phyloP scores from a whole-genome alignment of 2,113 vertebrate species.

The Hiodon alosoides region DNA sequence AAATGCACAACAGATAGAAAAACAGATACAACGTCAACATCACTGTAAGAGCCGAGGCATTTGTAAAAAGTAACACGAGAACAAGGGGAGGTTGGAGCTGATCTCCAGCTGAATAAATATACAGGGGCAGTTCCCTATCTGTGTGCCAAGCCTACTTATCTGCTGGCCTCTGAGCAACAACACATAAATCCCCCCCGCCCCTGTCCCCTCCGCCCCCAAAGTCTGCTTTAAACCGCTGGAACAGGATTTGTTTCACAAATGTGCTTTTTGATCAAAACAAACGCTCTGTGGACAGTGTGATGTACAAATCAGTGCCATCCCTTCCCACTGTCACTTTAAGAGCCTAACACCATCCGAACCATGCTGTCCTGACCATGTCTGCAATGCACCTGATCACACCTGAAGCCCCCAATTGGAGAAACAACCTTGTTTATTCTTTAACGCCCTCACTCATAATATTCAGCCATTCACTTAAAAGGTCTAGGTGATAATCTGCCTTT shows the following conservation, averaged over 20 bases:
- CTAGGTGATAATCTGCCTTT: not conserved
- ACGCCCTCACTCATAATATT: not conserved
- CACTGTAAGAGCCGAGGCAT: not conserved
- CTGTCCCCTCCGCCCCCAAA: not conserved
- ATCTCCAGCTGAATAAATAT: slow-evolving; percentile 15
- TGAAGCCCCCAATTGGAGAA: too few relatives aligned
- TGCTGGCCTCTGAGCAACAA: not conserved
- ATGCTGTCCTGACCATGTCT: not conserved
- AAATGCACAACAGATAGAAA: not conserved
- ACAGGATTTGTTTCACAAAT: slow-evolving; percentile 43
- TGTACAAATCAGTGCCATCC: slow-evolving; percentile 10
- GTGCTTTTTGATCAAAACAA: slow-evolving; percentile 22
- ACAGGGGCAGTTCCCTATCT: not conserved
- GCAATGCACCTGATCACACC: not conserved
- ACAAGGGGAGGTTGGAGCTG: not conserved
- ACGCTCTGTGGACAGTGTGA: slow-evolving; percentile 12
- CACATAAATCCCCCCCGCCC: not conserved
- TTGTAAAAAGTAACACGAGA: not conserved
- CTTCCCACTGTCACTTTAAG: not conserved
- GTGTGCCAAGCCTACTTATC: not conserved
- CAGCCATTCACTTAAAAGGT: not conserved
- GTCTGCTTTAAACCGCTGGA: slow-evolving; percentile 30
- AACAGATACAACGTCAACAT: not conserved
- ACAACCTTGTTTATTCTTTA: not conserved
- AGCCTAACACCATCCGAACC: not conserved